Conservation (phyloP, 30 jellyfish, hydroid and myxozoan genomes). For the Aurelia sp. region DNA sequence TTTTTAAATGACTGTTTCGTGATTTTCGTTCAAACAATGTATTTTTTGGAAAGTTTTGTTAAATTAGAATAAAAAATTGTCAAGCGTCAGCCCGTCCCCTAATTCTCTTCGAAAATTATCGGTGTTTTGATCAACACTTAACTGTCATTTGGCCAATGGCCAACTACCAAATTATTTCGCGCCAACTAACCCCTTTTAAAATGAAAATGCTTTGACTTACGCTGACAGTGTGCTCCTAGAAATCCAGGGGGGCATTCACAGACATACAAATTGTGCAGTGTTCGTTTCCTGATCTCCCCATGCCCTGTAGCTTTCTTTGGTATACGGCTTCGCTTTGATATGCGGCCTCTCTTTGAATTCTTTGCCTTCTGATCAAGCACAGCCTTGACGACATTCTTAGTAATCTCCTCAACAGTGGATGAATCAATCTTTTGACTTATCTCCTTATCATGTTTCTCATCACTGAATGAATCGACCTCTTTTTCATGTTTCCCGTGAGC, state of each 20-base stretch:
- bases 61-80: no score
- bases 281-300: conserved; percentile 63
- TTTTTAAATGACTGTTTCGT: no score
- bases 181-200: no score
- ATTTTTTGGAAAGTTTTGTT: no score
- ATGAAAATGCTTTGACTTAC: conserved; percentile 43
- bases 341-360: conserved; percentile 25
- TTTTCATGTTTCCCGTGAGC: conserved; percentile 3
- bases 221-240: conserved; percentile 94
- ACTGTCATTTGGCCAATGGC: no score
- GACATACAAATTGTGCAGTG: conserved; percentile 83
- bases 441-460: not conserved
- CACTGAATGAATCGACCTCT: not conserved
- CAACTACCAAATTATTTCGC: no score
- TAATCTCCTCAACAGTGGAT: conserved; percentile 65
- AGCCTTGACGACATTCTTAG: conserved; percentile 63
- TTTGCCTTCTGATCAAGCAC: conserved; percentile 34
- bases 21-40: no score
- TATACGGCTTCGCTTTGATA: conserved; percentile 1
- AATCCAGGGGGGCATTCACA: conserved; percentile 85
- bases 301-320: not conserved
- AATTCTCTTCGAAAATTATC: no score
- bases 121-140: no score
- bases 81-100: no score
- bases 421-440: conserved; percentile 1